These are phyloP conservation scores for Petrocephalus schoutedeni DNA, from an alignment of 2,797 vertebrate genomes.

Conservation along the genomic window DNA sequence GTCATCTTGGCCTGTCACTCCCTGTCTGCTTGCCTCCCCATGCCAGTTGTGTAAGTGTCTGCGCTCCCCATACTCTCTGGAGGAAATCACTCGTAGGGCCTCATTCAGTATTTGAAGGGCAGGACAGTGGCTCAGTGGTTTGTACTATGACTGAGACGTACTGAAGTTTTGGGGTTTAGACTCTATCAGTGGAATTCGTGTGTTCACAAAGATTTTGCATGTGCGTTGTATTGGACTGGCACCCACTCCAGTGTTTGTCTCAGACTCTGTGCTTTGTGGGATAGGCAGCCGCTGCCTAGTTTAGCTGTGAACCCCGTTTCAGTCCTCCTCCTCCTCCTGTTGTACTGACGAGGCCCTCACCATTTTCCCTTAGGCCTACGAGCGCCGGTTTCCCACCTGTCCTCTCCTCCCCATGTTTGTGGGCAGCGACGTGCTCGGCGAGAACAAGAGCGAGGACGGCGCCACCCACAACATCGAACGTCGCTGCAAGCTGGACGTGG, in stretches of 20 bases:
- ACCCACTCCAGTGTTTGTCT: background rate
- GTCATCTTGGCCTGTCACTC: background rate
- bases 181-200: background rate
- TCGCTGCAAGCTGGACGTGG: constrained; percentile 93
- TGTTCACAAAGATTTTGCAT: background rate
- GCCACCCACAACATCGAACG: constrained; percentile 73
- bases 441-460: constrained; percentile 78
- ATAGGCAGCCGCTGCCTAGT: background rate
- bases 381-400: constrained; percentile 90
- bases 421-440: constrained; percentile 78
- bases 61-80: background rate
- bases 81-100: background rate
- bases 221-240: background rate
- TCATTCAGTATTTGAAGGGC: background rate
- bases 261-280: background rate
- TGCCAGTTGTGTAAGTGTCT: background rate
- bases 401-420: constrained; percentile 97
- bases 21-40: background rate
- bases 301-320: background rate
- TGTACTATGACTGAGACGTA: background rate
- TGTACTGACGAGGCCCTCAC: background rate
- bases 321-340: no score
- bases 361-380: constrained; percentile 75
- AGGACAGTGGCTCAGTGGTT: background rate
- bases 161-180: background rate